Evolutionary conservation across 1,140 invertebrate genomes (phyloP), one percentile per base, ranked within the genome.

Genomic region (Conus ventricosus): DNA sequence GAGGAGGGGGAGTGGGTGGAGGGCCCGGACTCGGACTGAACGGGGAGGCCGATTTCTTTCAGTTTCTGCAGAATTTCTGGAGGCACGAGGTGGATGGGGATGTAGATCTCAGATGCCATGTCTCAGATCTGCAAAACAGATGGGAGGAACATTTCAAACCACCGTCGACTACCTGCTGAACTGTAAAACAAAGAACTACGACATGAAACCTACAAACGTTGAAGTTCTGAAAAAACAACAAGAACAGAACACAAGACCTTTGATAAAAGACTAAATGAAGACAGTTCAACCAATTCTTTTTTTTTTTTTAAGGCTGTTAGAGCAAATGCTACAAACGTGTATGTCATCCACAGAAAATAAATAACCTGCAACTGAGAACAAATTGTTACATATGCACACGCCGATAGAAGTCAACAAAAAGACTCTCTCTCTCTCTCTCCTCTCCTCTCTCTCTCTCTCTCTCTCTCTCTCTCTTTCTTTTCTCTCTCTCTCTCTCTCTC

Each of bases 51-150:
- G 15, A 88, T 84, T 53, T 57, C 81, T 67, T 88, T 82, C 53
- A 88, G 53, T 15, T 82, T n/a, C 39, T 84, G 27, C 57, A 88
- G 51, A 20, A 88, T 88, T 17, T 88, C 87, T 10, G 60, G 25
- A 23, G 87, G 87, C n/a, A 88, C 82, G 63, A 51, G 80, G 82
- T 85, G 39, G 3, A 13, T 75, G 8, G 87, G 87, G 63, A 88
- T 88, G 27, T 67, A 84, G 51, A 88, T 88, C 20, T 88, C 87
- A 5, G 25, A 55, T 3, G 20, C 82, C 82, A 84, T 84, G 82
- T 23, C 57, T 84, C 57, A 63, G 25, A 6, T 63, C 82, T 84
- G 82, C 8, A 8, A 25, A 63, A 15, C 39, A 63, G 1, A 84
- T 13, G 63, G 57, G 25, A 60, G 23, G 81, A n/a, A 10, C 17